Evolutionary conservation across 2,888 invertebrate species (phyloP).

Genomic region (Nymphalis urticae): DNA sequence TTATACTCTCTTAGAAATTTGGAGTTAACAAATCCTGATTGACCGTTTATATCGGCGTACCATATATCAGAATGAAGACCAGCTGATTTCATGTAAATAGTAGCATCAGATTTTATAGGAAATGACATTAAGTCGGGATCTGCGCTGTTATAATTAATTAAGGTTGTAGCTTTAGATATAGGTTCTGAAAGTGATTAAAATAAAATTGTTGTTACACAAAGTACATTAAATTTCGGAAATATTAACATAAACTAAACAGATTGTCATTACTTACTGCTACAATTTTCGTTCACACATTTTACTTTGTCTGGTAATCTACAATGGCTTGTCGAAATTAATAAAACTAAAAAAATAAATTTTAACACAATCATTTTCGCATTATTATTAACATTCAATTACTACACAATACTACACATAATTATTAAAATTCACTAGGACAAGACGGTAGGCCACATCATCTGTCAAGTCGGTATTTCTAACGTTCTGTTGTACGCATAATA

Average conservation of each 20-base stretch:
- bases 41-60: conserved; percentile 86
- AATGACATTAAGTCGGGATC: conserved; percentile 84
- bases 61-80: conserved; percentile 83
- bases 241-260: conserved; percentile 43
- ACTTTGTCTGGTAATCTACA: conserved; percentile 84
- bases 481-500: conserved; percentile 18
- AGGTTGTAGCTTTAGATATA: conserved; percentile 83
- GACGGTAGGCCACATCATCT: conserved; percentile 79
- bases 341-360: conserved; percentile 67
- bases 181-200: conserved; percentile 66
- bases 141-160: conserved; percentile 78
- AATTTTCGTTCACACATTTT: conserved; percentile 86
- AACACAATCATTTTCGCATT: conserved; percentile 76
- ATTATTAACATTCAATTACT: conserved; percentile 52
- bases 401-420: conserved; percentile 52
- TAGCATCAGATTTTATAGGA: conserved; percentile 78
- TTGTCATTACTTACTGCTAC: conserved; percentile 82
- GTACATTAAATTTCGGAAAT: conserved; percentile 6
- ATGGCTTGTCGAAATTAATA: conserved; percentile 59
- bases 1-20: conserved; percentile 83
- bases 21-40: conserved; percentile 85
- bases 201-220: conserved; percentile 2
- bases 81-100: conserved; percentile 86
- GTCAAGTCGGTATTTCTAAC: conserved; percentile 56
- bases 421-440: conserved; percentile 63